phyloP scores from a whole-genome alignment of 2,113 vertebrate genomes.

The Lanius ludovicianus region DNA sequence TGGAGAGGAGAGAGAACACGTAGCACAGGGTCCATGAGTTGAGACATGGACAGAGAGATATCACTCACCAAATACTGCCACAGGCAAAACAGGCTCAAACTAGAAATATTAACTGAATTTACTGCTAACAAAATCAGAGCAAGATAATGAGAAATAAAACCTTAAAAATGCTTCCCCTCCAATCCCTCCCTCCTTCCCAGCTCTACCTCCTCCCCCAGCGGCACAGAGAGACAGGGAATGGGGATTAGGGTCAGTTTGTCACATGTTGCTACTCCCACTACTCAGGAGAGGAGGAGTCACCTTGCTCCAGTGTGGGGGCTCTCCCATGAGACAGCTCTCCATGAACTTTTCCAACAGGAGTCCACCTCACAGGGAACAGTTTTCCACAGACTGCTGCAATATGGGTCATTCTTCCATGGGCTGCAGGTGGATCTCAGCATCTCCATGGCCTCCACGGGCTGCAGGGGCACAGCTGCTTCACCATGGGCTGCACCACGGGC shows the following conservation, averaged over 20 bases:
- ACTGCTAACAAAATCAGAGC: not conserved
- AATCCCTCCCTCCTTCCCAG: not conserved
- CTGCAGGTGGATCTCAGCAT: not conserved
- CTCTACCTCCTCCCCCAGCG: not conserved
- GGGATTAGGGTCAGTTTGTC: not conserved
- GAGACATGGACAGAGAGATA: not conserved
- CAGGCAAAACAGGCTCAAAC: not conserved
- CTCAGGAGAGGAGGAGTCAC: not conserved
- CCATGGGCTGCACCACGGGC: not conserved
- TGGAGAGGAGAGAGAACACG: not conserved
- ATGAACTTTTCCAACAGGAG: not conserved
- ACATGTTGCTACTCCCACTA: not conserved
- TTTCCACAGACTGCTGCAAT: not conserved
- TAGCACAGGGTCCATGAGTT: not conserved
- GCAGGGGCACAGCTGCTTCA: not conserved
- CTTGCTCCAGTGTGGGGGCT: not conserved
- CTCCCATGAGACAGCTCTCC: not conserved
- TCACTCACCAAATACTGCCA: not conserved
- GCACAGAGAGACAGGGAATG: not conserved
- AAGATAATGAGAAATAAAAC: not conserved
- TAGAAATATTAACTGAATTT: not conserved
- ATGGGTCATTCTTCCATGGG: fast-evolving
- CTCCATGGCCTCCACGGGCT: not conserved
- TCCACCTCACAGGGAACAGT: not conserved
- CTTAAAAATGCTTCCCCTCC: not conserved